phyloP scores from a whole-genome alignment of 2,797 vertebrate species.

The Anguilla obscura region DNA sequence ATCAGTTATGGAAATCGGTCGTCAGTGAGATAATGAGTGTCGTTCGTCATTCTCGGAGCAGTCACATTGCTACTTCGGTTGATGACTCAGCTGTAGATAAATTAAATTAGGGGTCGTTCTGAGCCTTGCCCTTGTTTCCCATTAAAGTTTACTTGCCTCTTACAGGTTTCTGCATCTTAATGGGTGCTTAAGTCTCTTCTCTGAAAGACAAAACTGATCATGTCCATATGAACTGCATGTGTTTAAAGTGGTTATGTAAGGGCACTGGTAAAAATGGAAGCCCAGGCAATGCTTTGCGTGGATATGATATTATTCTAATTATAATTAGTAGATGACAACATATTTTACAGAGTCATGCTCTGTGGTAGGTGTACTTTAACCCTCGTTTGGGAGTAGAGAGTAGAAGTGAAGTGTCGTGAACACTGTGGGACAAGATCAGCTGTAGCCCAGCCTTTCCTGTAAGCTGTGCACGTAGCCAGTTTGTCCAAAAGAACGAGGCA shows the following conservation, averaged over 20 bases:
- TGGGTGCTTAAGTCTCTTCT: neutral
- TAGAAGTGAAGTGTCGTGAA: neutral
- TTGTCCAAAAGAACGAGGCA: neutral
- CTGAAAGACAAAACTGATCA: neutral
- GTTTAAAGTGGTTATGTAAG: neutral
- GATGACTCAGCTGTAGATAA: conserved; percentile 7
- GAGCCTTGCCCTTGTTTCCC: neutral
- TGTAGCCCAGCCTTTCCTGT: neutral
- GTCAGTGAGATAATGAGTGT: conserved; percentile 38
- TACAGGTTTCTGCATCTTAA: conserved; percentile 10
- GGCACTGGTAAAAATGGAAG: neutral
- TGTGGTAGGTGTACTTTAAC: no score
- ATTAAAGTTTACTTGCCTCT: neutral
- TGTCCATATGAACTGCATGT: neutral
- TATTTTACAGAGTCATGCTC: neutral
- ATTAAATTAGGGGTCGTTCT: conserved; percentile 16
- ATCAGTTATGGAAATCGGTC: conserved; percentile 29
- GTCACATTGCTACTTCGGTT: conserved; percentile 9
- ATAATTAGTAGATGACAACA: neutral
- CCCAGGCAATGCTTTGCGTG: neutral
- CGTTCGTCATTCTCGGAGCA: conserved; percentile 20
- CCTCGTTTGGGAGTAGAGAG: neutral
- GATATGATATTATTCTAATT: neutral
- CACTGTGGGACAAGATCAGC: neutral
- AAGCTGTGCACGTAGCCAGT: neutral